Evolutionary conservation across 2,888 invertebrate species (phyloP).

Genomic region (Osedax frankpressi): DNA sequence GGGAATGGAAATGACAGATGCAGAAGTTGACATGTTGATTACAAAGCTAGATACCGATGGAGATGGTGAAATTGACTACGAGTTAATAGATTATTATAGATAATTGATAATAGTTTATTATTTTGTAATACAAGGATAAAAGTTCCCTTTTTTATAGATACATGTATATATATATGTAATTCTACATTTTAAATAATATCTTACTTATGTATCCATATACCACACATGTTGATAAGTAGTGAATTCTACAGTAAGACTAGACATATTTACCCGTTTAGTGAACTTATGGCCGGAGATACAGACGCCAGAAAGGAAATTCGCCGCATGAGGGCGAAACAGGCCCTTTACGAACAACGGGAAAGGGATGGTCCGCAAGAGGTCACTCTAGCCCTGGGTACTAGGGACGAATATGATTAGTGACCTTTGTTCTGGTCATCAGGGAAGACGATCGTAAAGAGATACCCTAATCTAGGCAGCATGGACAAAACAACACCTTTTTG

Average conservation of each 20-base stretch:
- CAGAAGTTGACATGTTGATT: conserved; percentile 31
- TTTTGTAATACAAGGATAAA: background rate
- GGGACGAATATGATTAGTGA: background rate
- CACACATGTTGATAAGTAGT: background rate
- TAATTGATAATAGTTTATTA: background rate
- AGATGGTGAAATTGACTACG: conserved; percentile 34
- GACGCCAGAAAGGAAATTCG: background rate
- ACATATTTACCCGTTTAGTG: too few relatives aligned
- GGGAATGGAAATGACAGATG: conserved; percentile 31
- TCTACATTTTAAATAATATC: background rate
- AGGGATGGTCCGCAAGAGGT: background rate
- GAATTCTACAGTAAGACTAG: too few relatives aligned
- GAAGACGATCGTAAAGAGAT: too few relatives aligned
- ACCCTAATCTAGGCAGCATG: too few relatives aligned
- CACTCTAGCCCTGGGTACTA: background rate
- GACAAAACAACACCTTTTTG: too few relatives aligned
- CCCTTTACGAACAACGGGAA: background rate
- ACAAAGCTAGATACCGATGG: conserved; percentile 32
- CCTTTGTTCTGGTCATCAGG: too few relatives aligned
- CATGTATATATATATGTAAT: background rate
- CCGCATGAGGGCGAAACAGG: background rate
- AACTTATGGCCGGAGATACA: background rate
- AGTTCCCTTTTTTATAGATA: background rate
- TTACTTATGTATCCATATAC: background rate
- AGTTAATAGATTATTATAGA: conserved; percentile 18